These are phyloP conservation scores for Petaurus breviceps DNA, from an alignment of 2,113 vertebrate species.

Conservation along the genomic window DNA sequence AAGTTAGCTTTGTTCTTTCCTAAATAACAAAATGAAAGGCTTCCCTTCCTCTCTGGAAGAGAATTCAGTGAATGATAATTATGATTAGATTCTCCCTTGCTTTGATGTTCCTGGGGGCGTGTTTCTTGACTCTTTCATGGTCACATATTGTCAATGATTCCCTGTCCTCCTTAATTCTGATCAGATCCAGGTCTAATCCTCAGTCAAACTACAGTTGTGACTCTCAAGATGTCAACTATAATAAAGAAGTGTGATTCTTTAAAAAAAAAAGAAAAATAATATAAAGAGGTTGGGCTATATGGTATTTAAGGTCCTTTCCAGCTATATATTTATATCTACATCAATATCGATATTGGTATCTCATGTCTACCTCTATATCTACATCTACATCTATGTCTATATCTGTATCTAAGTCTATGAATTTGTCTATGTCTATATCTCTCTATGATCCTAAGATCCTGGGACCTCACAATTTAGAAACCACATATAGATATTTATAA, in stretches of 20 bases:
- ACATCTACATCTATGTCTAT: not conserved
- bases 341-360: not conserved
- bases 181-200: not conserved
- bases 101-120: not conserved
- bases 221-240: not conserved
- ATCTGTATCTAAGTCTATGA: too few relatives aligned
- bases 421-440: not conserved
- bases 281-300: not conserved
- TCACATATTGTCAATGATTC: not conserved
- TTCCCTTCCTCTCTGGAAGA: not conserved
- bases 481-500: not conserved
- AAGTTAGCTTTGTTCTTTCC: constrained; percentile 15
- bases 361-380: too few relatives aligned
- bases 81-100: not conserved
- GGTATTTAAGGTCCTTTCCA: too few relatives aligned
- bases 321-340: too few relatives aligned
- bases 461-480: not conserved
- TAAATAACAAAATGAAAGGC: constrained; percentile 31
- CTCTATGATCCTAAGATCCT: not conserved
- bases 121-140: too few relatives aligned
- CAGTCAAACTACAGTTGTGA: not conserved
- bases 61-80: not conserved
- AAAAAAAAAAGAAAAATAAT: not conserved
- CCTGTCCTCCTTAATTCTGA: not conserved
- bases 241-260: not conserved